These are phyloP conservation scores for Bagarius yarrelli DNA, from an alignment of 2,113 vertebrate species.

Conservation along the genomic window DNA sequence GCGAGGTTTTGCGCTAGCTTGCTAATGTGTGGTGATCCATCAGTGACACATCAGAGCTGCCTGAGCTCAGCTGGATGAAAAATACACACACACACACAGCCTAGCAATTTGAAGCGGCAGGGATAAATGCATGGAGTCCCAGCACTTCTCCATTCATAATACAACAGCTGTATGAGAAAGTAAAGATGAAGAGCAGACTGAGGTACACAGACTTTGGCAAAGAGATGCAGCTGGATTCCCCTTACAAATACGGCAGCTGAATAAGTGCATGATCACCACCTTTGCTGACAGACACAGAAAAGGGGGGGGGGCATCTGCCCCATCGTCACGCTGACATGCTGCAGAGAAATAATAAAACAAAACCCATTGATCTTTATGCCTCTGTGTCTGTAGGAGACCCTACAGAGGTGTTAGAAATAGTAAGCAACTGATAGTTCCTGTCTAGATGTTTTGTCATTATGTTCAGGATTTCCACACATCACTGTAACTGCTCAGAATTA, in stretches of 20 bases:
- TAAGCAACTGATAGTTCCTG: not conserved
- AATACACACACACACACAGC: not conserved
- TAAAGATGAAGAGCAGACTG: not conserved
- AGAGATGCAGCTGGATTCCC: not conserved
- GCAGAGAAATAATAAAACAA: conserved; percentile 1
- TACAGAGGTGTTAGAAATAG: not conserved
- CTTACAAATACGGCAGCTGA: not conserved
- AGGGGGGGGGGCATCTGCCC: no score
- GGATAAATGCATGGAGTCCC: conserved; percentile 61
- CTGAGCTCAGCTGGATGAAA: not conserved
- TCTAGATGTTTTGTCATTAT: not conserved
- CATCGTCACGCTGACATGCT: not conserved
- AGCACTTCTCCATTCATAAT: conserved; percentile 66
- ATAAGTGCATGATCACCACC: not conserved
- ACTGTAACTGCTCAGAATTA: not conserved
- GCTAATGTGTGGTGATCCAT: conserved; percentile 10
- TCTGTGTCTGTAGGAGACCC: not conserved
- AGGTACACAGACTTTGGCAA: conserved; percentile 16
- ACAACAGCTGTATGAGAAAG: not conserved
- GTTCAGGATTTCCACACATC: not conserved
- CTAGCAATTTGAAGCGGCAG: conserved; percentile 42
- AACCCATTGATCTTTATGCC: not conserved
- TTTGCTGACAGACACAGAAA: conserved; percentile 38
- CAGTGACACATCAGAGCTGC: conserved; percentile 1
- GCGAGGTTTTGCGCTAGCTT: not conserved